Base-by-base conservation (phyloP, 2,888 invertebrate species). In the Pyralis farinalis region DNA sequence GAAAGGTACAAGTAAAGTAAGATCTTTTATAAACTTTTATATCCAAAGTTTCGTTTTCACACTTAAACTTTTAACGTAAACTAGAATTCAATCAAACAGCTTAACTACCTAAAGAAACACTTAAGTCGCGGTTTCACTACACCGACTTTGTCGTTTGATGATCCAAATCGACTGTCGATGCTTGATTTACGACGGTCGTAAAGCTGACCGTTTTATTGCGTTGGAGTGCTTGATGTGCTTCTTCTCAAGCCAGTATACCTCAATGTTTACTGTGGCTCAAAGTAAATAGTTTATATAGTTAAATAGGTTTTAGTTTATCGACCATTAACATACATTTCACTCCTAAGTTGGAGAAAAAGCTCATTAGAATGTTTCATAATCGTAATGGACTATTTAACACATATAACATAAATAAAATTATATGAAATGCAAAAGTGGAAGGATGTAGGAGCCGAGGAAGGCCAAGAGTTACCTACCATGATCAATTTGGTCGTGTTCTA, bases 181-280 rank as follows among this genome's bases (percentile, higher is more conserved):
- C 59, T 65, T 83, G 84, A 85, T 85, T 85, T 83, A 85, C 67
- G 71, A 51, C 49, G 30, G 55, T 70, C 75, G 63, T 84, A 78
- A 83, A 83, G 66, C 62, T 75, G 74, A 76, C 79, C 80, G 68
- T 75, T 84, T 80, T 81, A 84, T 75, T 63, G 64, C 63, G 50
- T 56, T 48, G 57, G 46, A 60, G 58, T 58, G 67, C 66, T 69
- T 66, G 62, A 68, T 66, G 63, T 56, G 55, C 56, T 51, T 58
- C 60, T 56, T 59, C 57, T 56, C n/a, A n/a, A n/a, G n/a, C n/a
- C n/a, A n/a, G n/a, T 53, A 56, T 57, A 57, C 55, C 61, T 63
- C 55, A 51, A 30, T 53, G 64, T 62, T 63, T 66, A 64, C 63
- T 54, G 58, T 55, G 40, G 51, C 55, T 67, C 66, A 64, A 63